Conservation (phyloP, 2,888 invertebrate genomes). For the Scaptomyza tumidula region DNA sequence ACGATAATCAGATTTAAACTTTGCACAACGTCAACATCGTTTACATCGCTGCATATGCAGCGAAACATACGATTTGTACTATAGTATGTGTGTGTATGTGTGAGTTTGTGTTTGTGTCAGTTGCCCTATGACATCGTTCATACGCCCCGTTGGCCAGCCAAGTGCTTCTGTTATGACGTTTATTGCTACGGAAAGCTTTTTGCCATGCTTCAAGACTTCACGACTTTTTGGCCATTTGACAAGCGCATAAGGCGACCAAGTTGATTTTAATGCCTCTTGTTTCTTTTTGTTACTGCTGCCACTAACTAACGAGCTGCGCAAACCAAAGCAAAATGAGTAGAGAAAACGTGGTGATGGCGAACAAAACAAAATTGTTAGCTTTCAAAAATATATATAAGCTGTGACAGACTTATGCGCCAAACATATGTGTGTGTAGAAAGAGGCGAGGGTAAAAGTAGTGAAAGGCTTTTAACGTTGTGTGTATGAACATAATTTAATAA, state of each 20-base stretch:
- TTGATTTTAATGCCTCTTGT: constrained; percentile 53
- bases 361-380: constrained; percentile 36
- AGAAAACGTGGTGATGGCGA: background rate
- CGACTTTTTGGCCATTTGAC: constrained; percentile 62
- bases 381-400: constrained; percentile 40
- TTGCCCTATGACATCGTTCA: constrained; percentile 77
- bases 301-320: constrained; percentile 40
- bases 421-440: constrained; percentile 14
- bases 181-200: constrained; percentile 77
- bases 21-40: constrained; percentile 77
- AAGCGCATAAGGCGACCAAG: constrained; percentile 55
- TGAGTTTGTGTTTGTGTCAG: constrained; percentile 33
- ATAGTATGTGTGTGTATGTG: constrained; percentile 12
- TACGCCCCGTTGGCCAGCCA: constrained; percentile 77
- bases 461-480: background rate
- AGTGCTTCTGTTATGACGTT: constrained; percentile 74
- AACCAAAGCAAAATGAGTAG: background rate
- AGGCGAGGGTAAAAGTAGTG: background rate
- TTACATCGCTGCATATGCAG: constrained; percentile 62
- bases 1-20: constrained; percentile 80
- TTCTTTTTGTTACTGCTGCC: constrained; percentile 11
- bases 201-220: constrained; percentile 70
- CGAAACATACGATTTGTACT: constrained; percentile 4
- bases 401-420: constrained; percentile 12
- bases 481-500: constrained; percentile 17